These are phyloP conservation scores for Zeuzera pyrina DNA, from an alignment of 2,888 invertebrate species.

Conservation along the genomic window DNA sequence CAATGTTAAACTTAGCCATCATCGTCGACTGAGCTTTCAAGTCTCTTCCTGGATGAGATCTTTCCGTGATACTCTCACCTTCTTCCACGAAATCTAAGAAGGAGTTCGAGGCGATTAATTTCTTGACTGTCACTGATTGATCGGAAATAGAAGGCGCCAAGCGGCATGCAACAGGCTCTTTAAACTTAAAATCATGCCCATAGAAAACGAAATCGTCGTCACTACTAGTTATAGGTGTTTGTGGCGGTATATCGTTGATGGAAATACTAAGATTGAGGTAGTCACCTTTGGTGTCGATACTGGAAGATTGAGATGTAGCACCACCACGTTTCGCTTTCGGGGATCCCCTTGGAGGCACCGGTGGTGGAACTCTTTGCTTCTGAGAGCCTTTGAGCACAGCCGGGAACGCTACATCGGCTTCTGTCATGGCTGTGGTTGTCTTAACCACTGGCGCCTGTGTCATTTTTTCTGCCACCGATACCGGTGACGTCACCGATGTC, in stretches of 20 bases:
- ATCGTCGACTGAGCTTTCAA: slow-evolving; percentile 53
- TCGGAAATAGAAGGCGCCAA: slow-evolving; percentile 50
- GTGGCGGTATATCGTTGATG: slow-evolving; percentile 49
- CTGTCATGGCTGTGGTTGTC: slow-evolving; percentile 42
- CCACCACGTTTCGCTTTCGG: slow-evolving; percentile 76
- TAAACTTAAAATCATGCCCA: slow-evolving; percentile 61
- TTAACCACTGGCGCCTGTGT: slow-evolving; percentile 37
- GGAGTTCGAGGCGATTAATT: slow-evolving; percentile 49
- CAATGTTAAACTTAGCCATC: slow-evolving; percentile 63
- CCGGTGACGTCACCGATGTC: slow-evolving; percentile 60
- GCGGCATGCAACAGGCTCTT: slow-evolving; percentile 50
- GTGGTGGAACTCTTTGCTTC: slow-evolving; percentile 88
- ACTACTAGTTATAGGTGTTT: slow-evolving; percentile 56
- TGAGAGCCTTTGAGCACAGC: slow-evolving; percentile 82
- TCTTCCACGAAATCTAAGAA: slow-evolving; percentile 54
- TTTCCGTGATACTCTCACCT: slow-evolving; percentile 47
- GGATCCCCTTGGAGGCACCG: slow-evolving; percentile 89
- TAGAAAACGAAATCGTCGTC: slow-evolving; percentile 59
- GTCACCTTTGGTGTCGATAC: slow-evolving; percentile 64
- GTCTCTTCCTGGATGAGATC: slow-evolving; percentile 43
- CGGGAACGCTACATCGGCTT: slow-evolving; percentile 77
- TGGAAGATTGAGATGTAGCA: slow-evolving; percentile 49
- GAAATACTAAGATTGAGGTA: slow-evolving; percentile 52
- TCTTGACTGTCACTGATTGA: slow-evolving; percentile 46
- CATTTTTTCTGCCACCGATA: slow-evolving; percentile 50